A percentile compares a stretch with the other conserved stretches of the same genome.
Evolutionary conservation across 2,888 invertebrate species (phyloP).

Genomic region (Polyommatus iphigenia): DNA sequence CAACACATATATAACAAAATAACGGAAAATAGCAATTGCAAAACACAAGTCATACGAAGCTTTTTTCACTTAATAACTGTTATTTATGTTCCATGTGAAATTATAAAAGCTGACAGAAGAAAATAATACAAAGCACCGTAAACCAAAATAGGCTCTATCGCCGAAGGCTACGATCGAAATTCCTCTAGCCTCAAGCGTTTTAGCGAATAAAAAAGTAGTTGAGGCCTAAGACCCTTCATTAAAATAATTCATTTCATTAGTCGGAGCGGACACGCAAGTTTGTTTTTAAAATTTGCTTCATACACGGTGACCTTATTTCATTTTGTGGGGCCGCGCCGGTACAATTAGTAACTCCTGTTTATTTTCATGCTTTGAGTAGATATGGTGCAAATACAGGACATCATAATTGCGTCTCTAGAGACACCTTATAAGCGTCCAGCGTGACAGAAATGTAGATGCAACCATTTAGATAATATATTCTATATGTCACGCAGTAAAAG

Average conservation of each 20-base stretch:
- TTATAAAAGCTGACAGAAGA: conserved; percentile 37
- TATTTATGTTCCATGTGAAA: conserved; percentile 46
- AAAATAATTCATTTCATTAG: conserved; percentile 72
- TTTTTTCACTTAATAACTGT: conserved; percentile 53
- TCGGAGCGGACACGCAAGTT: conserved; percentile 61
- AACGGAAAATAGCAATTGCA: conserved; percentile 24
- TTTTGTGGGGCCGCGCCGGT: conserved; percentile 41
- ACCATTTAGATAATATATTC: neutral
- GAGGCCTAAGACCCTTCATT: conserved; percentile 55
- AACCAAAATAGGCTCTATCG: conserved; percentile 28
- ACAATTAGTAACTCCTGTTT: conserved; percentile 39
- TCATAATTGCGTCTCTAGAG: conserved; percentile 3
- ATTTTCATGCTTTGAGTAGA: conserved; percentile 37
- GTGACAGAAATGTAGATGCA: neutral
- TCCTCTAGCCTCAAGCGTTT: conserved; percentile 23
- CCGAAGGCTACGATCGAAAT: conserved; percentile 9
- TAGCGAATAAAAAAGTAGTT: conserved; percentile 41
- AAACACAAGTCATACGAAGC: conserved; percentile 40
- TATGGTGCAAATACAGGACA: conserved; percentile 39
- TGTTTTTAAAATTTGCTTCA: conserved; percentile 65
- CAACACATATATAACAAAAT: neutral
- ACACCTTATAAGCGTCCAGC: neutral
- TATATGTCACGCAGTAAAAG: no score
- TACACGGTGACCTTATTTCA: conserved; percentile 43
- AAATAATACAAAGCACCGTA: neutral